Base-by-base conservation (phyloP, 2,113 vertebrate genomes). In the Psilopogon haemacephalus region DNA sequence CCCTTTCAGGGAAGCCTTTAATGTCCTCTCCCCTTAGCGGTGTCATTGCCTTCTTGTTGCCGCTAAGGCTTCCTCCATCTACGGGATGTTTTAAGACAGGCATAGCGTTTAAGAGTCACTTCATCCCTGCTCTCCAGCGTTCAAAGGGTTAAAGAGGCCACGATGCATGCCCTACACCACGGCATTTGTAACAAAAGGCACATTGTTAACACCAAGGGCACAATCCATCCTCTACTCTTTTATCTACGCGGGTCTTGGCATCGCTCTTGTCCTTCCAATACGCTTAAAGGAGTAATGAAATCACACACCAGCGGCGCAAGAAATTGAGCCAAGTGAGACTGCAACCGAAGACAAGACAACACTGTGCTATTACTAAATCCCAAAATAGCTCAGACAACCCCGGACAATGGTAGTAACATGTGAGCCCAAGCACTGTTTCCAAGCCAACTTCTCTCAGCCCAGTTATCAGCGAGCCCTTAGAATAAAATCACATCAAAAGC, bases 171-270 rank as follows among this genome's bases (percentile, higher is more conserved):
- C 97, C 95, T 94, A 96, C 94, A 90, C 97, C 85, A 94, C 84
- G 97, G 98, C 97, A 98, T 98, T 97, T 93, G 88, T 97, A 98
- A 98, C 98, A 98, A 98, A 99, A 99, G 98, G 98, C 98, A 99
- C 98, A 98, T 98, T 97, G 97, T 98, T 98, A 98, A 98, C 98
- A 98, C 97, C 97, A 98, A 98, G 98, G 98, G 97, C 97, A 98
- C 97, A 95, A 97, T 96, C 97, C 97, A 96, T 97, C 97, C 93
- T 98, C 96, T 97, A 95, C 91, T 96, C 95, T 97, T 97, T 95
- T 87, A 97, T 94, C 95, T 96, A 96, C 87, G 93, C 82, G 96
- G n/a, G n/a, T 91, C 95, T 96, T 97, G 94, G 94, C 94, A 96
- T 96, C 95, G 95, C 93, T 81, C 87, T 85, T 85, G 75, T 92